Evolutionary conservation across 2,888 invertebrate genomes (phyloP).

Genomic region (Drosophila paranaensis): DNA sequence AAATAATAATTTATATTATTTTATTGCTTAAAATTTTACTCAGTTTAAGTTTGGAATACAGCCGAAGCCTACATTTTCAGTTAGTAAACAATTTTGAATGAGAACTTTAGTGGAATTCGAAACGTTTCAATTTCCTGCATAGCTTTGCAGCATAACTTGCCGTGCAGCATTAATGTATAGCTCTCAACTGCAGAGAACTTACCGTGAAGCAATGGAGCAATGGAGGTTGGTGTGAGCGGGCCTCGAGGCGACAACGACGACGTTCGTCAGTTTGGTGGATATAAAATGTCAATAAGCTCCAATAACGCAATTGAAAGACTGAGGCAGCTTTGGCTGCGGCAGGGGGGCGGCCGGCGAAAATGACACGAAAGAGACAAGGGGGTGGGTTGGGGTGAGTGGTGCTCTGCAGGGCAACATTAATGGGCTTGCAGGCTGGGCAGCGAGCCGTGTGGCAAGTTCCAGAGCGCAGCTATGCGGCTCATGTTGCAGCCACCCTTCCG

Average conservation of each 20-base stretch:
- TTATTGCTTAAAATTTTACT: neutral
- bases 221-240: neutral
- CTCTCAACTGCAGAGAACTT: neutral
- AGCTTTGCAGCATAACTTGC: conserved; percentile 1
- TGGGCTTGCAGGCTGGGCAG: conserved; percentile 47
- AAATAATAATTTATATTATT: too few relatives aligned
- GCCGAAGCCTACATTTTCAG: neutral
- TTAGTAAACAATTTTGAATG: neutral
- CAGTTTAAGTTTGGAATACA: neutral
- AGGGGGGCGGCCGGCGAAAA: conserved; percentile 29
- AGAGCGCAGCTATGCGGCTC: conserved; percentile 49
- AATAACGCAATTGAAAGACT: conserved; percentile 78
- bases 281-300: conserved; percentile 81
- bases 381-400: neutral
- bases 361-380: conserved; percentile 10
- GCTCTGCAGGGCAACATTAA: conserved; percentile 10
- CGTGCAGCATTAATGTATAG: neutral
- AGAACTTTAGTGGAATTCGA: too few relatives aligned
- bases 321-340: conserved; percentile 48
- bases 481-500: conserved; percentile 14
- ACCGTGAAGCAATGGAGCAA: too few relatives aligned
- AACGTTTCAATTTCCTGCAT: too few relatives aligned
- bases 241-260: conserved; percentile 15
- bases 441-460: conserved; percentile 58
- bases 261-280: conserved; percentile 56